Evolutionary conservation across 92 coral and sea anemone species (phyloP).

Genomic region (Palythoa heliodiscus): DNA sequence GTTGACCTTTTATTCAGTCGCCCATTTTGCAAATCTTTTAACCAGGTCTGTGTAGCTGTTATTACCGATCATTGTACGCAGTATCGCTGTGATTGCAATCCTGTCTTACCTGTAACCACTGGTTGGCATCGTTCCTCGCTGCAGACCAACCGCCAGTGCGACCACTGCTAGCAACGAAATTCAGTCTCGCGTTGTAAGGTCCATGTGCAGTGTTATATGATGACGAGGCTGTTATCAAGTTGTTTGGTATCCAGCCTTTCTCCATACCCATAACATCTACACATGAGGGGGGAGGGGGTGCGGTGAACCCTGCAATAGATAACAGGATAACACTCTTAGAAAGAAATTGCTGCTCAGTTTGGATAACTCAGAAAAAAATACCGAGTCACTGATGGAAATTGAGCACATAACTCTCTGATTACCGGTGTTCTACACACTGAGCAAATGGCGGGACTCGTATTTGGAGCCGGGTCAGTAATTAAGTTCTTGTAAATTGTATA

Average conservation of each 20-base stretch:
- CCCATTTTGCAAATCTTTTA: too few species aligned
- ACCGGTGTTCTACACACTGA: too few species aligned
- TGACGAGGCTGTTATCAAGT: not conserved
- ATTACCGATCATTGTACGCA: not conserved
- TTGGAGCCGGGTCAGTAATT: too few species aligned
- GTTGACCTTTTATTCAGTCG: too few species aligned
- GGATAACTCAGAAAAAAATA: too few species aligned
- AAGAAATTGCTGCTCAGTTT: too few species aligned
- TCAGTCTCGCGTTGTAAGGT: slow-evolving; percentile 15
- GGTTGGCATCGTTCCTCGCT: slow-evolving; percentile 66
- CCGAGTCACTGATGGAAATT: too few species aligned
- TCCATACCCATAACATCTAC: slow-evolving; percentile 30
- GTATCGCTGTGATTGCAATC: not conserved
- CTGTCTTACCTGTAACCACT: slow-evolving; percentile 58
- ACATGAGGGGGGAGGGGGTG: slow-evolving; percentile 37
- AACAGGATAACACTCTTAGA: too few species aligned
- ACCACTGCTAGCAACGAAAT: slow-evolving; percentile 14
- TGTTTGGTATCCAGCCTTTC: slow-evolving; percentile 32
- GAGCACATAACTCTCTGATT: too few species aligned
- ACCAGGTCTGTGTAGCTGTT: too few species aligned
- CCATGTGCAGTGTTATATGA: not conserved
- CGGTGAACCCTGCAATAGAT: slow-evolving; percentile 24
- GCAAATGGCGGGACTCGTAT: too few species aligned
- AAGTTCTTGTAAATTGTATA: too few species aligned
- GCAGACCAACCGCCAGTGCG: slow-evolving; percentile 68